Evolutionary conservation across 2,113 vertebrate genomes (phyloP).

Genomic region (Spheniscus mendiculus): DNA sequence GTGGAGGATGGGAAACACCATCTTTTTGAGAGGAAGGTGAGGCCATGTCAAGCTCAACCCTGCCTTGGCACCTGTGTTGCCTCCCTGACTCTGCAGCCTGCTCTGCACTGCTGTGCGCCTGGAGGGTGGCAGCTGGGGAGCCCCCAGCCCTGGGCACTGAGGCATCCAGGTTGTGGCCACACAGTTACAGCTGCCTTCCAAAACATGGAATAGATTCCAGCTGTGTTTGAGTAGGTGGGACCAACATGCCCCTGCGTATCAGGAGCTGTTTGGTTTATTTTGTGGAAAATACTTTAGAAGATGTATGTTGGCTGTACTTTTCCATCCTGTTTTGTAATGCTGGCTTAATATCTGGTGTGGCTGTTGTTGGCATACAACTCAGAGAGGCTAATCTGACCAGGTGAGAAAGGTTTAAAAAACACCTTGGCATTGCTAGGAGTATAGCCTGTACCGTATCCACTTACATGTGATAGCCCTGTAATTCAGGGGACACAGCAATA

Average conservation of each 20-base stretch:
- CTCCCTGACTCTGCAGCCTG: background rate
- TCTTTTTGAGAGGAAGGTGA: background rate
- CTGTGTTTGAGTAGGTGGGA: background rate
- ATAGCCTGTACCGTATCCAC: background rate
- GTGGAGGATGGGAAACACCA: background rate
- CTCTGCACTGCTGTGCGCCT: rapidly evolving
- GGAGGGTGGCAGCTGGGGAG: background rate
- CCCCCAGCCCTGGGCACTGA: too few species aligned
- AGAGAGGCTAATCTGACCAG: background rate
- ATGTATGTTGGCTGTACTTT: background rate
- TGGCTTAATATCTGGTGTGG: background rate
- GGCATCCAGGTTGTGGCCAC: background rate
- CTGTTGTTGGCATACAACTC: background rate
- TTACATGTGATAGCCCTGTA: background rate
- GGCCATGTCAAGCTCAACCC: background rate
- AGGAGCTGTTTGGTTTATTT: background rate
- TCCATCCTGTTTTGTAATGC: background rate
- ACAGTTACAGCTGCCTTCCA: background rate
- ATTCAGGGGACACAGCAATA: background rate
- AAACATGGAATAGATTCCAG: background rate
- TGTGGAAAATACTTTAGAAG: background rate
- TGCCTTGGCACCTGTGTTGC: background rate
- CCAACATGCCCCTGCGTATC: rapidly evolving
- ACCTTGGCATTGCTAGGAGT: background rate
- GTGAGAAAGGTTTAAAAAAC: background rate